Evolutionary conservation across 2,113 vertebrate genomes (phyloP), one percentile per base, ranked within the genome.

Genomic region (Harpagus bidentatus): DNA sequence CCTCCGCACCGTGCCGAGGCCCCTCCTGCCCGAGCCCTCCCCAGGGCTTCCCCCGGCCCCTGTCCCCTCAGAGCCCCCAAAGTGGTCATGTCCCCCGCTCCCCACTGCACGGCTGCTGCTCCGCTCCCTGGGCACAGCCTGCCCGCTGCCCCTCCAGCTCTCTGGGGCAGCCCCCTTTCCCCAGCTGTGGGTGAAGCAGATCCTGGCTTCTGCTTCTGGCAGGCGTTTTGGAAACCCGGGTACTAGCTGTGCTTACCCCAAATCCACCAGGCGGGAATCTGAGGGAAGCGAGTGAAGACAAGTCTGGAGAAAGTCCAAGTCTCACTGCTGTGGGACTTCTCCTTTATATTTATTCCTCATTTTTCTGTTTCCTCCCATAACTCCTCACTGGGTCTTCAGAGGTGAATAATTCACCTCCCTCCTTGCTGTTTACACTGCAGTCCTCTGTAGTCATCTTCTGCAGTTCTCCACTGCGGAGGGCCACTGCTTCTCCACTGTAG

Each of bases 11-110:
- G 5, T 17, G 19, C 8, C 78, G 58, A 52, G 28, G 5, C 32
- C 26, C 3, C 52, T 77, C 45, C 29, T 62, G 28, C 42, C 50
- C 3, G 2, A 81, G 40, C 28, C 31, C 19, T 70, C 13, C 55
- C 31, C 40, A 23, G 53, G 47, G 34, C 14, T 87, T 5, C 9
- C 15, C 25, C 36, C 61, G 32, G 10, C 29, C 34, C 23, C 8
- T 1, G 10, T 47, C 26, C 16, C 65, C 42, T 74, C 4, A 1
- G 55, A 87, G 6, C 5, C 32, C 59, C 4, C 1, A 31, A 2
- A 19, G 28, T 34, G 66, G 28, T n/a, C 0, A 1, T n/a, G 23
- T n/a, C 7, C 20, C 48, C 23, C 3, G 3, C 13, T 77, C 25
- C 71, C 13, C 14, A 6, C 29, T 29, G 6, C 4, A 6, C 5